phyloP scores from a whole-genome alignment of 2,888 invertebrate species.

The Malthinus seriepunctatus region DNA sequence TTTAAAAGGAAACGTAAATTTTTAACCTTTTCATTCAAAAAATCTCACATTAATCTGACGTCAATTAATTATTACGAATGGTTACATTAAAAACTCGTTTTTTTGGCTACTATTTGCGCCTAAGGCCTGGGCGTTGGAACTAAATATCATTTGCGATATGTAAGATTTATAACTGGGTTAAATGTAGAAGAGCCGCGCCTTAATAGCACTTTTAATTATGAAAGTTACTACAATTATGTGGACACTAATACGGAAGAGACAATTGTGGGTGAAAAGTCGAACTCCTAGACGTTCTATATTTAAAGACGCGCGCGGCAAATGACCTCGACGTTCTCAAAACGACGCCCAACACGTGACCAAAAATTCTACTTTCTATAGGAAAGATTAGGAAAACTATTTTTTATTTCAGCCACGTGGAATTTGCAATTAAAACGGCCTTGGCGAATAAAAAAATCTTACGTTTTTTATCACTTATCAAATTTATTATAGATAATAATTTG shows the following conservation, averaged over 20 bases:
- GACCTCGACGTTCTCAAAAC: conserved; percentile 26
- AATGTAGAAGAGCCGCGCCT: neutral
- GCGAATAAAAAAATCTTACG: too few relatives aligned
- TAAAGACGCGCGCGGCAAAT: conserved; percentile 25
- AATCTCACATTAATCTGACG: too few relatives aligned
- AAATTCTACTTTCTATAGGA: neutral
- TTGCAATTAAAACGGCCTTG: neutral
- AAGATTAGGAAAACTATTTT: neutral
- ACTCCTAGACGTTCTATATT: conserved; percentile 14
- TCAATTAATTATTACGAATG: too few relatives aligned
- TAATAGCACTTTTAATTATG: neutral
- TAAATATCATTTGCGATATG: neutral
- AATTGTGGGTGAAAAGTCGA: conserved; percentile 16
- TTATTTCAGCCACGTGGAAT: neutral
- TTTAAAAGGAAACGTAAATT: too few relatives aligned
- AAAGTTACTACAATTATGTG: neutral
- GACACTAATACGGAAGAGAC: neutral
- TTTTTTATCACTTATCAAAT: too few relatives aligned
- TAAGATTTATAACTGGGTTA: neutral
- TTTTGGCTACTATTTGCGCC: neutral
- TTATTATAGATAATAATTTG: too few relatives aligned
- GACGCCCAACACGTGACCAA: neutral
- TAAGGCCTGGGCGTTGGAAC: conserved; percentile 1
- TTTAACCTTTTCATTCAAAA: too few relatives aligned
- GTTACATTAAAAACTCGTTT: too few relatives aligned